Base-by-base conservation (phyloP, 2,797 vertebrate species). In the Danio jaintianensis region DNA sequence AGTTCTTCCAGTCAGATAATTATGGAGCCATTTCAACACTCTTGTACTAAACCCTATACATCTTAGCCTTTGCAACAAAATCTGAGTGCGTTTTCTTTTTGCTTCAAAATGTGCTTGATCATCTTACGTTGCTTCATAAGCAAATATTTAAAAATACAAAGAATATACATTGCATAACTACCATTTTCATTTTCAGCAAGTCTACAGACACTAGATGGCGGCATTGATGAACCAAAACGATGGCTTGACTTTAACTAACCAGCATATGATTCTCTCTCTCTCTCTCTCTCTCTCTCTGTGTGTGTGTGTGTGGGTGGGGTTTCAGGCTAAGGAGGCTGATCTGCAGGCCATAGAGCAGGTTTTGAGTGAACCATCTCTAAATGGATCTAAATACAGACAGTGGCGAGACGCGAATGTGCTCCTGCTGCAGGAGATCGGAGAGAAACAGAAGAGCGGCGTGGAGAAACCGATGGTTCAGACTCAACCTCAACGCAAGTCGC, bases 261-360 rank as follows among this genome's bases (percentile, higher is more conserved):
- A n/a, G 4, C 58, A 43, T 42, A 9, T 85, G 5, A 83, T 56
- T 11, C 6, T 73, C 36, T 85, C 4, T 68, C 79, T 11, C 6
- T 73, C 36, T 85, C 4, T 68, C 79, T 66, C 7, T 79, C 18
- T 53, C 63, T 29, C 29, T 29, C 1, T 29, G 29, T 29, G 29
- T 29, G n/a, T n/a, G n/a, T n/a, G n/a, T n/a, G n/a, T n/a, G n/a
- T n/a, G n/a, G n/a, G n/a, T n/a, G n/a, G n/a, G 29, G 7, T 79
- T 75, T 40, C 59, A 96, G 95, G 94, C 95, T 68, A 95, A 96
- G 89, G 95, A 96, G 61, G 94, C 93, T 0, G 95, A 96, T 78
- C 83, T 96, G 83, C 91, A 93, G 38, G 89, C 89, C 79, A 93
- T 96, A 74, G 94, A 96, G 83, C 94, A 94, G 75, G 72, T 95